phyloP scores from a whole-genome alignment of 2,113 vertebrate species.

The Mustela lutreola region DNA sequence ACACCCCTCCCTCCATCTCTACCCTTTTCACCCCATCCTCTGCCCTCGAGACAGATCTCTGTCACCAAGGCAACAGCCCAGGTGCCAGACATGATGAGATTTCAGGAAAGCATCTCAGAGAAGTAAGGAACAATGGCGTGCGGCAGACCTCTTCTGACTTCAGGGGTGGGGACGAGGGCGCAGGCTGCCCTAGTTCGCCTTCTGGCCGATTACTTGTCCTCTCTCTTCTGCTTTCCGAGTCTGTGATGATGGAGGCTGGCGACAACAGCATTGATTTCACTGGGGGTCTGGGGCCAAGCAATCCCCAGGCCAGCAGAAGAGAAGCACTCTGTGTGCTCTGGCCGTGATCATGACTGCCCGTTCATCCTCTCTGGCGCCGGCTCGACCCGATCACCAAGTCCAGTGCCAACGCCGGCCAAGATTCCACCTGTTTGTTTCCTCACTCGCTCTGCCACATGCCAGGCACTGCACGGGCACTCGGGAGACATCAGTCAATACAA shows the following conservation, averaged over 20 bases:
- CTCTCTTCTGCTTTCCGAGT: neutral
- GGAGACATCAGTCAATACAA: neutral
- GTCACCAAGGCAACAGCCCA: neutral
- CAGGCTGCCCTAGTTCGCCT: neutral
- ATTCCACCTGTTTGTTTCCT: neutral
- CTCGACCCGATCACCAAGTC: neutral
- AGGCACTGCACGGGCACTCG: neutral
- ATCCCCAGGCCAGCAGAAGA: accelerated
- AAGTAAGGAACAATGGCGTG: accelerated
- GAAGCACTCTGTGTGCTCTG: accelerated
- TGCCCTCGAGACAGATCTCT: neutral
- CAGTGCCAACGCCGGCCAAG: accelerated
- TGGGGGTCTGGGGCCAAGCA: neutral
- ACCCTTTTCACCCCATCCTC: neutral
- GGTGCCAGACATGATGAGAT: neutral
- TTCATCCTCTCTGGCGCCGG: neutral
- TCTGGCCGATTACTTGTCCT: no score
- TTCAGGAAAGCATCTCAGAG: neutral
- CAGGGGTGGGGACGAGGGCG: accelerated
- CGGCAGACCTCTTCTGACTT: accelerated
- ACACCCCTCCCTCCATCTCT: neutral
- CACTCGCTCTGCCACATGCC: accelerated
- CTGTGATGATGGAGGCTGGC: neutral
- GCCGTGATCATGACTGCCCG: accelerated
- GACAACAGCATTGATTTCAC: neutral